phyloP scores from a whole-genome alignment of 2,888 invertebrate species.

The Spialia ferax region DNA sequence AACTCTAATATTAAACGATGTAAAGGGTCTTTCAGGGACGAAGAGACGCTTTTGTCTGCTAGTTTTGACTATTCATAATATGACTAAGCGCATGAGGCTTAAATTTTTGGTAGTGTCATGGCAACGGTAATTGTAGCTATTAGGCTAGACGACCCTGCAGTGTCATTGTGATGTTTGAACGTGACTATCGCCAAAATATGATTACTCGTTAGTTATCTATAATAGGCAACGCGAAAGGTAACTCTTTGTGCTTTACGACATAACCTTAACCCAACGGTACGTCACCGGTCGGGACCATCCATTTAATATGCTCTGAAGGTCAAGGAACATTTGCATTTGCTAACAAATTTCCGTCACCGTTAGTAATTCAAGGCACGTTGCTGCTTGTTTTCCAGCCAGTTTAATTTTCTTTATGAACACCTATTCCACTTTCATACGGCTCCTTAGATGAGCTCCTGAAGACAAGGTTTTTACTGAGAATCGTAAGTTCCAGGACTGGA shows the following conservation, averaged over 20 bases:
- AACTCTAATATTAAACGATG: too few species aligned
- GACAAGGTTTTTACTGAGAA: too few species aligned
- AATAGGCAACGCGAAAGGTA: not conserved
- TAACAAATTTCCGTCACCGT: slow-evolving; percentile 22
- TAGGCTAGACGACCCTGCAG: not conserved
- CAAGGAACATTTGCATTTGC: slow-evolving; percentile 24
- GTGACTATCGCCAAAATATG: not conserved
- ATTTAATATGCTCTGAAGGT: slow-evolving; percentile 31
- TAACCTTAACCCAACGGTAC: slow-evolving; percentile 5
- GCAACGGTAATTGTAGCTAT: slow-evolving; percentile 1
- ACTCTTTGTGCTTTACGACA: not conserved
- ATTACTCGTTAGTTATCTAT: not conserved
- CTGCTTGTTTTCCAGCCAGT: not conserved
- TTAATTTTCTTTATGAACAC: too few species aligned
- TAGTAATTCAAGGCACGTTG: not conserved
- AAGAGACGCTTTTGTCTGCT: not conserved
- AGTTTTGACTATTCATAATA: not conserved
- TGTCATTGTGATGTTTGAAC: not conserved
- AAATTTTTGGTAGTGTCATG: slow-evolving; percentile 1
- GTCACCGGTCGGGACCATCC: not conserved
- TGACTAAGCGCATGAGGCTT: not conserved
- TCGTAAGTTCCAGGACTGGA: too few species aligned
- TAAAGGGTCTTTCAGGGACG: slow-evolving; percentile 2
- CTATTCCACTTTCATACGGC: too few species aligned
- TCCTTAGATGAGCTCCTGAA: too few species aligned